These are phyloP conservation scores for Caradrina kadenii DNA, from an alignment of 2,888 invertebrate species.

Conservation along the genomic window DNA sequence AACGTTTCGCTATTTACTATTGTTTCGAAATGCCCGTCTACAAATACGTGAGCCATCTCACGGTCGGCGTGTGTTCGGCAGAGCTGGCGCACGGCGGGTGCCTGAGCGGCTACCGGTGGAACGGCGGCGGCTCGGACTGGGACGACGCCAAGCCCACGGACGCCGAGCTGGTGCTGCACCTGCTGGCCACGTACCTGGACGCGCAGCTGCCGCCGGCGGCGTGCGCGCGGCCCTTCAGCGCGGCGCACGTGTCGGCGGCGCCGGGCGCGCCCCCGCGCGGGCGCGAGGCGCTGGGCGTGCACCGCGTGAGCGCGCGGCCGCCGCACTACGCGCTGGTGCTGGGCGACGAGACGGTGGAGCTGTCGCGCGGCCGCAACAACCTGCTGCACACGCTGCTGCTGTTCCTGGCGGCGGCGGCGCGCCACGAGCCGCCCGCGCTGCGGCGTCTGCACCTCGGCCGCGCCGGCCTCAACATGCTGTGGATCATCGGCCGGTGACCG, in stretches of 20 bases:
- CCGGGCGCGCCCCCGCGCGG: slow-evolving; percentile 33
- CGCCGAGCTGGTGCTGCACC: slow-evolving; percentile 95
- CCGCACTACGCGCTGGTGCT: slow-evolving; percentile 60
- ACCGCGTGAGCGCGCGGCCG: slow-evolving; percentile 53
- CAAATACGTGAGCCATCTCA: too few species aligned
- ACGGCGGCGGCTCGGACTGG: slow-evolving; percentile 92
- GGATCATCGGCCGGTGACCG: slow-evolving; percentile 92
- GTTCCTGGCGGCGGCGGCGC: slow-evolving; percentile 84
- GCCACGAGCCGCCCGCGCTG: slow-evolving; percentile 75
- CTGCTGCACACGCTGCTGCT: slow-evolving; percentile 96
- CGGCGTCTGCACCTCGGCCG: slow-evolving; percentile 78
- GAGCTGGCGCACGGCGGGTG: slow-evolving; percentile 96
- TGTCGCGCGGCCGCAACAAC: slow-evolving; percentile 91
- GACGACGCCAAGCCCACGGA: slow-evolving; percentile 96
- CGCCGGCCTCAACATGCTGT: slow-evolving; percentile 93
- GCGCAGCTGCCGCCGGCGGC: slow-evolving; percentile 70
- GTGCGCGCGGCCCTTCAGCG: slow-evolving; percentile 85
- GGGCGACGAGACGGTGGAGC: slow-evolving; percentile 63
- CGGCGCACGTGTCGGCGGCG: slow-evolving; percentile 74
- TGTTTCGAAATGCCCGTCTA: too few species aligned
- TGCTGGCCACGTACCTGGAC: slow-evolving; percentile 95
- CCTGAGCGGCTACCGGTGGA: slow-evolving; percentile 97
- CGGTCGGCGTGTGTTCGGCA: slow-evolving; percentile 57
- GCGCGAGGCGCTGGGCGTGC: slow-evolving; percentile 35
- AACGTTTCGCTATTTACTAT: too few species aligned